Base-by-base conservation (phyloP, 2,113 vertebrate species). In the Mellivora capensis region DNA sequence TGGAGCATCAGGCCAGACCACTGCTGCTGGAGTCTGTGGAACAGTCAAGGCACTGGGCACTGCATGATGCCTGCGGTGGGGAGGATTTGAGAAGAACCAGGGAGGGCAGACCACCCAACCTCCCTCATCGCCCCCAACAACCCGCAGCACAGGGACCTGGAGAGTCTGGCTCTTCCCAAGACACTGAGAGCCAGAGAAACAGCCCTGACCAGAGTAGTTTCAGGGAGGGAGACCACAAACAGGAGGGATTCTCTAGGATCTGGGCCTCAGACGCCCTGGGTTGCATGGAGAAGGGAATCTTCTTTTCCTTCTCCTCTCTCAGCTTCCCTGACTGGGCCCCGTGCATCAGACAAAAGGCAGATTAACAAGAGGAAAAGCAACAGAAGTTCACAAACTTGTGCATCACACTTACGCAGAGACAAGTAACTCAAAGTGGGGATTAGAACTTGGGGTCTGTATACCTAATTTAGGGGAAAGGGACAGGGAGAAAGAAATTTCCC, bases 191-290 rank as follows among this genome's bases (percentile, higher is more conserved):
- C n/a, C 52, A 72, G 57, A 44, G 61, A 67, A 5, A n/a, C 20
- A 49, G 27, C 17, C 11, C 7, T 49, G 42, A 52, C 11, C 47
- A 31, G 62, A 85, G 47, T 15, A 29, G 59, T 11, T 34, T 44
- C 94, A 21, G n/a, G 67, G 31, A 37, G n/a, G 61, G 9, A 81
- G 44, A 49, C n/a, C 3, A 12, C 15, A 42, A 17, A 8, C 3
- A 20, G 34, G 27, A 61, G 14, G 34, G 74, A n/a, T 10, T 23
- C 49, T 27, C 15, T 31, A 57, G 42, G 69, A 67, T 11, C 77
- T 11, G 12, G 37, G 6, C 20, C 39, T 61, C 23, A 0, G 1
- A n/a, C 27, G 6, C n/a, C n/a, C 54, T 0, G 10, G 23, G 42
- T 20, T 20, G 47, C 57, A 3, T 18, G 29, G 74, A 29, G n/a